phyloP scores from a whole-genome alignment of 2,888 invertebrate species.

The Bellardia pandia region DNA sequence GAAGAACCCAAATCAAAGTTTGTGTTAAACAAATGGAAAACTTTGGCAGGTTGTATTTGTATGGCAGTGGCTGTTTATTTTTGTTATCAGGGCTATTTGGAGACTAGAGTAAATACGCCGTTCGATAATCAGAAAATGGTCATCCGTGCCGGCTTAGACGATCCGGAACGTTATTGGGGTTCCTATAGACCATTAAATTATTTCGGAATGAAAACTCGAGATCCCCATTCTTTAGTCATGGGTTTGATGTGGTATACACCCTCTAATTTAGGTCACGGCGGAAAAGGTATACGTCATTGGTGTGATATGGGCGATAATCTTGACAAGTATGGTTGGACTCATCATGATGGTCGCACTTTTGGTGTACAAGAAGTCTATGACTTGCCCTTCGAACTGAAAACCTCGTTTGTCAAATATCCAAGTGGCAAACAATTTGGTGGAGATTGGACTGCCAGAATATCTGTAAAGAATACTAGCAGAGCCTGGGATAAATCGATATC shows the following conservation, averaged over 20 bases:
- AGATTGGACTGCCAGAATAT: conserved; percentile 95
- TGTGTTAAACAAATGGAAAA: conserved; percentile 86
- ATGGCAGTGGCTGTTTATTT: conserved; percentile 90
- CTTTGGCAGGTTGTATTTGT: conserved; percentile 86
- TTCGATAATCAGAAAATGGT: conserved; percentile 92
- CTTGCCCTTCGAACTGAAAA: conserved; percentile 89
- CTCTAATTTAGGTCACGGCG: conserved; percentile 87
- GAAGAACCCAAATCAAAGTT: conserved; percentile 76
- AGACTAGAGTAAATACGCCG: conserved; percentile 95
- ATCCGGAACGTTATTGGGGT: conserved; percentile 96
- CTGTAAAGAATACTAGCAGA: conserved; percentile 84
- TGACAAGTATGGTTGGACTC: conserved; percentile 93
- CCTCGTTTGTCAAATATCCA: conserved; percentile 94
- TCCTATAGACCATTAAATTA: conserved; percentile 95
- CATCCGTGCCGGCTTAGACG: conserved; percentile 87
- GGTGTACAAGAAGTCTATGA: conserved; percentile 96
- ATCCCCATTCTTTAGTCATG: conserved; percentile 93
- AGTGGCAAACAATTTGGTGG: conserved; percentile 93
- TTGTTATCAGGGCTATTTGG: conserved; percentile 92
- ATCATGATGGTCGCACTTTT: conserved; percentile 96
- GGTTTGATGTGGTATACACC: conserved; percentile 99
- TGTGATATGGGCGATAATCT: conserved; percentile 95
- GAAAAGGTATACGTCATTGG: conserved; percentile 94
- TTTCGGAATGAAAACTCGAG: conserved; percentile 95
- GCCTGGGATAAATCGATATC: conserved; percentile 84